Evolutionary conservation across 2,797 vertebrate genomes (phyloP), one percentile per base, ranked within the genome.

Genomic region (Hypotaenidia philippensis): DNA sequence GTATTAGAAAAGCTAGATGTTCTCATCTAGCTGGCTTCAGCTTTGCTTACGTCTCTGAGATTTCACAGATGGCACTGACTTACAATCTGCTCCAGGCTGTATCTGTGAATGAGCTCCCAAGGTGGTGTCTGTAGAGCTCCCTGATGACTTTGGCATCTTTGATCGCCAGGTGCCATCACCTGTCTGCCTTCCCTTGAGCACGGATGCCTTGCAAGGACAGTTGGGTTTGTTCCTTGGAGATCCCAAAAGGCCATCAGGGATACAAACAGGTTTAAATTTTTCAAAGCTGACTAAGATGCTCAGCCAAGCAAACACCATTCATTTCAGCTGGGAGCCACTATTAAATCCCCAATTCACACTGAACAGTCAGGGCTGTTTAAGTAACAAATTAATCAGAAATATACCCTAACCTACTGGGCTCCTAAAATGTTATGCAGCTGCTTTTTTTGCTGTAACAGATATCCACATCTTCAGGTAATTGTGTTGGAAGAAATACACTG

Each of bases 31-130:
- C 83, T 96, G 94, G 94, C 91, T 96, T 94, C 76, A 93, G 82
- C 40, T 90, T 91, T 96, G 94, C 94, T 95, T 94, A 90, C 32
- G 44, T 93, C 82, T 83, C 84, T 74, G 66, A 94, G 89, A 95
- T 90, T 86, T 95, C 71, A 96, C 94, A 96, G 95, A 96, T 96
- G 95, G 94, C 91, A 91, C 85, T 79, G 66, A 94, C 84, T 95
- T 95, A 89, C 94, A 94, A 78, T 92, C 95, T 93, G 94, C 91
- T 96, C 74, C 83, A 84, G 85, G 91, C 87, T 94, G 5, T 94
- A 91, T 83, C 83, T 53, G 84, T 60, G 85, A 92, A 76, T 79
- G 69, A 94, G 79, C 70, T 93, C 93, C 87, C 89, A 69, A 83
- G 94, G 92, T 79, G 82, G 76, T 89, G 83, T 92, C 87, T 83